Conservation (phyloP, 2,888 invertebrate species). For the Pyrocoelia pectoralis region DNA sequence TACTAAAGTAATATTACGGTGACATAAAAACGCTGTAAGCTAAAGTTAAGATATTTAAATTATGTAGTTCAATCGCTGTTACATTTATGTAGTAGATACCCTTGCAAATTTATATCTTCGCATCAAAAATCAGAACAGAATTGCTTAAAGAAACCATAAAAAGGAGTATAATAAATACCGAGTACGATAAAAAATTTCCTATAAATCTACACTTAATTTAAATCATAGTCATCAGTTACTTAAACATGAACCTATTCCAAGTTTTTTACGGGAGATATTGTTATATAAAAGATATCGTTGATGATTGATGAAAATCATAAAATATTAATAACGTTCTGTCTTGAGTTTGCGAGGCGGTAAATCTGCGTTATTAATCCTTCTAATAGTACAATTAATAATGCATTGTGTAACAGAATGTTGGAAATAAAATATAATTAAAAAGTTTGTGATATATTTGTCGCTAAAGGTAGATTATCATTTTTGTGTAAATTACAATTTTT, state of each 20-base stretch:
- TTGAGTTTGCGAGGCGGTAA: background rate
- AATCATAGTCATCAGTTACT: background rate
- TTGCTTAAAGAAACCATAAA: background rate
- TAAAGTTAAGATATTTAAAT: background rate
- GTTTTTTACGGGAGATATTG: background rate
- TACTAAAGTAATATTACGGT: background rate
- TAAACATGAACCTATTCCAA: background rate
- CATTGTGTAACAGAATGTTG: background rate
- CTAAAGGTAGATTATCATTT: no score
- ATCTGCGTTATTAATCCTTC: background rate
- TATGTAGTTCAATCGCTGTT: background rate
- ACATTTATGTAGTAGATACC: background rate
- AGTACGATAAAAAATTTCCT: background rate
- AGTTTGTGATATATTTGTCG: background rate
- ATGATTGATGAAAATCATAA: constrained; percentile 1
- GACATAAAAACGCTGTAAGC: background rate
- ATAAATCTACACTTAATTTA: background rate
- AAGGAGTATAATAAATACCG: background rate
- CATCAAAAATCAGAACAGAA: background rate
- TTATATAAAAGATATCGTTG: background rate
- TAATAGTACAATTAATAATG: background rate
- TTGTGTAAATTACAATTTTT: no score
- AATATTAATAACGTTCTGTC: background rate
- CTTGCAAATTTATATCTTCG: background rate
- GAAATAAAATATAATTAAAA: background rate